Base-by-base conservation (phyloP, 2,113 vertebrate genomes). In the Sceloporus undulatus region DNA sequence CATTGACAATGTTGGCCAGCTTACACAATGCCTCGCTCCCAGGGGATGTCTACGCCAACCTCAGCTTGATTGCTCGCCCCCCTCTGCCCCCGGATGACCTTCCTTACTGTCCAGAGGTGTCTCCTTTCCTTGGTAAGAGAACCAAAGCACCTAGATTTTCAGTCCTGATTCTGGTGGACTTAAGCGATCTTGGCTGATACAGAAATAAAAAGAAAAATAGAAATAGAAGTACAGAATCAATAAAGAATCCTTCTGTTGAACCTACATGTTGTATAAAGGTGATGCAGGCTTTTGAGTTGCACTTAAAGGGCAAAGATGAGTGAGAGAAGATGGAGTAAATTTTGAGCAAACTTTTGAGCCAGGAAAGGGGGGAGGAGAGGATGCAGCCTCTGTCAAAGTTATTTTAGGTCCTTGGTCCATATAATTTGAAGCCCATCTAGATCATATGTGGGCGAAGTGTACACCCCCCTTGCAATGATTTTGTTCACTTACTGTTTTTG, bases 21-120 rank as follows among this genome's bases (percentile, higher is more conserved):
- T 18, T 88, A 29, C 90, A 42, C 77, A 91, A 34, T 92, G 56
- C 1, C 18, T 89, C 59, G 0, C 7, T 92, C 79, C 29, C 87
- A 0, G 88, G 94, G 2, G 97, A 98, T 1, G 94, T 98, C 0
- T 97, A 97, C 1, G 95, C 96, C 83, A 97, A 96, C 94, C 95
- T 97, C 40, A 97, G 97, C 19, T 88, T 94, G 38, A 91, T 97
- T 25, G 54, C 84, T 82, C 95, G 78, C 42, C 34, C 48, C 9
- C 82, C 82, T 1, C 82, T 66, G 85, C 91, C 89, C 16, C 91
- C 89, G 9, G 96, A 97, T 1, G 91, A 91, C 3, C 91, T 97
- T 87, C 95, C 95, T 21, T 97, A 88, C 90, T 98, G 98, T 80
- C 97, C 97, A 0, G 91, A 95, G 88, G 94, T 70, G 9, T 98